Evolutionary conservation across 2,888 invertebrate genomes (phyloP), one percentile per base, ranked within the genome.

Genomic region (Epicampocera succincta): DNA sequence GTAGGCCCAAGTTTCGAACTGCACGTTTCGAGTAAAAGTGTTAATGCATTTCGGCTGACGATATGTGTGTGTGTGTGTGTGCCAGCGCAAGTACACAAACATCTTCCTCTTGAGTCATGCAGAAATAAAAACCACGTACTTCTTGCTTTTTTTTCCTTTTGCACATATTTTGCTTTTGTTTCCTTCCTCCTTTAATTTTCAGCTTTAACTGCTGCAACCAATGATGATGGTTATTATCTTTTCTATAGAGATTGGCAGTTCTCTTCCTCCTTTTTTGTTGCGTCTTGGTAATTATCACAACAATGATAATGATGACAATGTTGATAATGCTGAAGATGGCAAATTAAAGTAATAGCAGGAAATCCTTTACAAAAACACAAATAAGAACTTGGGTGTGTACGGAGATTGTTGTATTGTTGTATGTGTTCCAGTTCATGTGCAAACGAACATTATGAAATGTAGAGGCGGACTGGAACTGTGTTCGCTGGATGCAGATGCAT

Each of bases 141-240:
- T 69, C 44, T 13, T 38, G 12, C 38, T 17, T 3, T 33, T 29
- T 60, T 50, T 48, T 9, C 33, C 21, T 13, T 50, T 48, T 60
- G 21, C 19, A 15, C 29, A 29, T 0, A 33, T 38, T 48, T 48
- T 46, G 8, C n/a, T 58, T 17, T 52, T 52, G 11, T 46, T 44
- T 65, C 12, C 9, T 4, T 46, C 6, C 33, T 44, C 6, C 33
- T 44, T 65, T 5, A 15, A 12, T 54, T 66, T 58, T 66, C 42
- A 29, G 29, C 29, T 75, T 50, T 25, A 42, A 66, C 58, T 58
- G 25, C 66, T 66, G 74, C 42, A 17, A 21, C 21, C 21, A 48
- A 50, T 66, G 56, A 48, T 75, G 74, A 66, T 66, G 48, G 66
- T 66, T 58, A 66, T 75, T 75, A 66, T 75, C 74, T 58, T 48